Conservation (phyloP, 2,888 invertebrate species). For the Drosophila lutescens region DNA sequence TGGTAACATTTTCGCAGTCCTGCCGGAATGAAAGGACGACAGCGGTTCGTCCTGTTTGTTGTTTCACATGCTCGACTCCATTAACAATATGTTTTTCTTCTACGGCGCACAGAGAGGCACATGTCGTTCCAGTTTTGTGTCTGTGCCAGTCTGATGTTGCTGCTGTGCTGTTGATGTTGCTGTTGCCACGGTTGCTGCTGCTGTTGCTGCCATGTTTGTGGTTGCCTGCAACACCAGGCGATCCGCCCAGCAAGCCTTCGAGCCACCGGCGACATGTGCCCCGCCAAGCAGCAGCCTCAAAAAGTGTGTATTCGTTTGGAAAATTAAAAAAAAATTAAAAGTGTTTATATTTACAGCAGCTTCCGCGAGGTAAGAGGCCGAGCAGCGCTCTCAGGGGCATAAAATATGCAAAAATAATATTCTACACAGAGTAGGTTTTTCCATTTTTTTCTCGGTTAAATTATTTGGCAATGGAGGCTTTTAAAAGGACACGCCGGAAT, state of each 20-base stretch:
- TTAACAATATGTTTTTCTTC: constrained; percentile 75
- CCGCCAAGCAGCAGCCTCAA: constrained; percentile 35
- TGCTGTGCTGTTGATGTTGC: constrained; percentile 21
- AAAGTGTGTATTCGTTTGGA: constrained; percentile 73
- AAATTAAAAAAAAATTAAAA: constrained; percentile 75
- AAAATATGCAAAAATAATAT: constrained; percentile 35
- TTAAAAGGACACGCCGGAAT: neutral
- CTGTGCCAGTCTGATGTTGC: constrained; percentile 21
- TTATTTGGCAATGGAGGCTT: neutral
- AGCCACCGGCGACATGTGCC: constrained; percentile 39
- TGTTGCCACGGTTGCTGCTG: constrained; percentile 7
- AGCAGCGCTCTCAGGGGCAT: constrained; percentile 14
- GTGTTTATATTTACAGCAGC: constrained; percentile 62
- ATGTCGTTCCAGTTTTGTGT: constrained; percentile 58
- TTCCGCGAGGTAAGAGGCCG: neutral
- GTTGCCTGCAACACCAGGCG: constrained; percentile 30
- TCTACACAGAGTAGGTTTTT: neutral
- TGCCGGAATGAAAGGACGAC: constrained; percentile 14
- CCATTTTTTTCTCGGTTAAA: neutral
- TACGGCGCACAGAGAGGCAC: constrained; percentile 37
- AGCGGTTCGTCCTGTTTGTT: constrained; percentile 57
- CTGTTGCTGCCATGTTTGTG: constrained; percentile 38
- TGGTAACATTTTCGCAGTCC: constrained; percentile 16
- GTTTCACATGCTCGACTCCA: constrained; percentile 77
- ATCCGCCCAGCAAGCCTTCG: constrained; percentile 24